Base-by-base conservation (phyloP, 2,113 vertebrate species). In the Clarias gariepinus region DNA sequence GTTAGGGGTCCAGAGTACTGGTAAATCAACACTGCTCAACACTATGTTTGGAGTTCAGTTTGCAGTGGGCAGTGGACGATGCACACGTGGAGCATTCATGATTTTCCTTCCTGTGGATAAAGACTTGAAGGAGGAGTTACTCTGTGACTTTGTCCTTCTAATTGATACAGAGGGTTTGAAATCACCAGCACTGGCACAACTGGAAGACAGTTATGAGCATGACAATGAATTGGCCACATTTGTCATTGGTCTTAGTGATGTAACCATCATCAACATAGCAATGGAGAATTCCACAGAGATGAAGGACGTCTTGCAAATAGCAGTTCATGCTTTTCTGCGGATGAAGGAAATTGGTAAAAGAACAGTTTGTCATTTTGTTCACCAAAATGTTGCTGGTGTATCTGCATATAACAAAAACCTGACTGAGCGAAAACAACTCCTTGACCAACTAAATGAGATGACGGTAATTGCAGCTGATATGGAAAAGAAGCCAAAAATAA, bases 321-420 rank as follows among this genome's bases (percentile, higher is more conserved):
- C 81, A 82, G 58, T 81, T 33, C 92, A 92, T 41, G 91, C 92
- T 5, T 93, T 93, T 64, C 15, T 94, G 79, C 91, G 92, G 41
- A 94, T 93, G 92, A 92, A 82, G 55, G 0, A 93, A 61, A 86
- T 91, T 0, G 95, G 95, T 0, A 95, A 95, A 58, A 92, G 91
- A 82, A 92, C 95, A 69, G 91, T 90, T 84, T 95, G 93, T 84
- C 94, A 95, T 87, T 96, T 96, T 86, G 94, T 96, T 0, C 93
- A 95, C 60, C 95, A 96, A 84, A 95, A 93, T 76, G 93, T 95
- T 58, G 91, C 86, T 4, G 94, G 91, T 21, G 86, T 91, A 16
- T 91, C 94, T 9, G 93, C 90, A 33, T 69, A 94, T 21, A 82
- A 87, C 1, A 94, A 92, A 23, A 94, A 28, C 77, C 88, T 82